Evolutionary conservation across 2,113 vertebrate species (phyloP), one percentile per base, ranked within the genome.

Genomic region (Delphinus delphis): DNA sequence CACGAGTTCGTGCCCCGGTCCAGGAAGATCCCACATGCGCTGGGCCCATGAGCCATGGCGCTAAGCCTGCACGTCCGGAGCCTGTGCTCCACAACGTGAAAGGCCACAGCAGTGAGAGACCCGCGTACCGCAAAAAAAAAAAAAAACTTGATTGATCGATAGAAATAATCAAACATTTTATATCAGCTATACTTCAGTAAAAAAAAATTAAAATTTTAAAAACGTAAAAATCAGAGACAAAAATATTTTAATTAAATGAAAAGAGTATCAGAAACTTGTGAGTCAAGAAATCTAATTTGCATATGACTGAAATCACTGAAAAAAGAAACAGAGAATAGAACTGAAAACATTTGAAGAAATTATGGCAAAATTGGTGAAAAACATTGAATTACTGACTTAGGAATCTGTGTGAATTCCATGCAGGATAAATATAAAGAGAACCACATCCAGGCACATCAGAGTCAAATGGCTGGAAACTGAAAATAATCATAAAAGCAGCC

Each of bases 401-500:
- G 53, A 90, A 79, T 26, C n/a, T 55, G 21, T 67, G 8, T 60
- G 47, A 84, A 93, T 94, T 14, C 15, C 21, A 89, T 65, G 12
- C 38, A 93, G 47, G 26, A n/a, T 67, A 94, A 97, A 68, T 9
- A 17, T n/a, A 63, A 63, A 92, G n/a, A 90, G 11, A 85, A 36
- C 31, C 21, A 44, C 3, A 38, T 21, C 2, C 55, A 68, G 21
- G 18, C 12, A 80, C 44, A 85, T 85, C 12, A 88, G 28, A 87
- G 62, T 88, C 26, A 76, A 67, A 96, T 2, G 63, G 12, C 13
- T 73, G 15, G 53, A 90, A 93, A 70, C 8, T 67, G 38, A 88
- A 88, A 95, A 91, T 68, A 47, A 87, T 84, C 68, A 80, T 65
- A 68, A 89, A 80, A 88, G 28, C 50, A 93, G 33, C 14, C 33